Percentiles rank a stretch among this genome's conserved stretches.
Conservation (phyloP, 1,140 invertebrate genomes). For the Helicoverpa armigera region DNA sequence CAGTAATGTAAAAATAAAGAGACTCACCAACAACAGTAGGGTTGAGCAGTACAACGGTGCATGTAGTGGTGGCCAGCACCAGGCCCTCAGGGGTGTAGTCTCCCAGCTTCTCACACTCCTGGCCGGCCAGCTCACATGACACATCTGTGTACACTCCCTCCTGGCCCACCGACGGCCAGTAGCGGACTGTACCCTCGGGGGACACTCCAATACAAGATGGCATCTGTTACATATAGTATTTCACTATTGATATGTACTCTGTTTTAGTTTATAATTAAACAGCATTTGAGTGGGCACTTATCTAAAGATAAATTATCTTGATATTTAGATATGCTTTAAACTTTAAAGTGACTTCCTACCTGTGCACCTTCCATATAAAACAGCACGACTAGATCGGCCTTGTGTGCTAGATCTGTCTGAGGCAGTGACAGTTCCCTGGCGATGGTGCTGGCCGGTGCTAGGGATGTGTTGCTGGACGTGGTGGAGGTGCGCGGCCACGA, state of each 20-base stretch:
- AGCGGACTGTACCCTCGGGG: conserved; percentile 96
- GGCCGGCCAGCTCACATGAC: conserved; percentile 93
- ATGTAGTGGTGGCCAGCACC: conserved; percentile 96
- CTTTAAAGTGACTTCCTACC: conserved; percentile 66
- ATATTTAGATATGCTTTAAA: neutral
- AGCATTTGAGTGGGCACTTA: too few relatives aligned
- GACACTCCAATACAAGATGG: conserved; percentile 97
- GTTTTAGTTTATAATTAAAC: neutral
- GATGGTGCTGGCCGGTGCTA: conserved; percentile 41
- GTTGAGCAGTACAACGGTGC: conserved; percentile 93
- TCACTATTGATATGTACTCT: neutral
- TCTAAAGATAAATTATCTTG: too few relatives aligned
- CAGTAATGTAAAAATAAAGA: neutral
- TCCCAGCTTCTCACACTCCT: conserved; percentile 93
- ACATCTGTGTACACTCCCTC: conserved; percentile 95
- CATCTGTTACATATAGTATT: conserved; percentile 79
- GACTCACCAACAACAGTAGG: conserved; percentile 65
- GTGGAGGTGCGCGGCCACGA: conserved; percentile 90
- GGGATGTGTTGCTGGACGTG: conserved; percentile 38
- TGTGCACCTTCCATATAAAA: conserved; percentile 90
- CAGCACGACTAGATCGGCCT: conserved; percentile 95
- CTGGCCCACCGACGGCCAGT: conserved; percentile 96
- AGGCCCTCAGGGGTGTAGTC: conserved; percentile 91
- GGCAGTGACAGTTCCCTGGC: conserved; percentile 93
- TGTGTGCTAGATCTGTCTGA: conserved; percentile 96